Percentiles rank a stretch among this genome's conserved stretches.
Evolutionary conservation across 2,888 invertebrate genomes (phyloP).

Genomic region (Clepsis dumicolana): DNA sequence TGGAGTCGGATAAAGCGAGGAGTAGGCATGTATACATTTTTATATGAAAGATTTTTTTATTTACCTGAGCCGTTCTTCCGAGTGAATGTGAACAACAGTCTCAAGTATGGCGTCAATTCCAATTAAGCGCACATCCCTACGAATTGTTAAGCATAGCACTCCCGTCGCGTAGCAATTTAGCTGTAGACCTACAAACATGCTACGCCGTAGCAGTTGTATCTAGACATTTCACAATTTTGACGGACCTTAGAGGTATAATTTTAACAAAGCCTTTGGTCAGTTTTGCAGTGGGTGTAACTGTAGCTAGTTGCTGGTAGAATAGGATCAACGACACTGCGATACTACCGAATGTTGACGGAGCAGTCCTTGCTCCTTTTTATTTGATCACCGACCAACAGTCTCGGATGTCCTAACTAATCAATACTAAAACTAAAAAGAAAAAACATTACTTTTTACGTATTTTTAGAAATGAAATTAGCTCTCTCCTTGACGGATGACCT

Average conservation of each 20-base stretch:
- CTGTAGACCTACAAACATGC: constrained; percentile 6
- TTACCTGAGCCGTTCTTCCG: background rate
- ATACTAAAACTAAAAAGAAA: too few relatives aligned
- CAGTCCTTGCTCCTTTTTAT: too few relatives aligned
- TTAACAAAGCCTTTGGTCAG: too few relatives aligned
- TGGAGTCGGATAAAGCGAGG: background rate
- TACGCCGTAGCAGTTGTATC: background rate
- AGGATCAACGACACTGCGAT: too few relatives aligned
- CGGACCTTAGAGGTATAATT: background rate
- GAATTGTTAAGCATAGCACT: constrained; percentile 3
- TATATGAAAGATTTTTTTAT: background rate
- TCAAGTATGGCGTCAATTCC: background rate
- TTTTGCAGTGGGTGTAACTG: too few relatives aligned
- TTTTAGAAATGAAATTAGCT: background rate
- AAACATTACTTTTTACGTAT: background rate
- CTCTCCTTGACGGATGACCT: constrained; percentile 27
- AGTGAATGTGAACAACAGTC: background rate
- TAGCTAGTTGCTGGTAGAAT: too few relatives aligned
- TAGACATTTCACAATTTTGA: background rate
- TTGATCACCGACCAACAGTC: too few relatives aligned
- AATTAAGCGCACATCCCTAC: constrained; percentile 6
- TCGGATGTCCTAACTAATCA: too few relatives aligned
- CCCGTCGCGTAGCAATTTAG: constrained; percentile 17
- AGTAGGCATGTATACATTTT: background rate
- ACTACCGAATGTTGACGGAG: too few relatives aligned